Conservation (phyloP, 2,888 invertebrate genomes). For the Rhagonycha lutea region DNA sequence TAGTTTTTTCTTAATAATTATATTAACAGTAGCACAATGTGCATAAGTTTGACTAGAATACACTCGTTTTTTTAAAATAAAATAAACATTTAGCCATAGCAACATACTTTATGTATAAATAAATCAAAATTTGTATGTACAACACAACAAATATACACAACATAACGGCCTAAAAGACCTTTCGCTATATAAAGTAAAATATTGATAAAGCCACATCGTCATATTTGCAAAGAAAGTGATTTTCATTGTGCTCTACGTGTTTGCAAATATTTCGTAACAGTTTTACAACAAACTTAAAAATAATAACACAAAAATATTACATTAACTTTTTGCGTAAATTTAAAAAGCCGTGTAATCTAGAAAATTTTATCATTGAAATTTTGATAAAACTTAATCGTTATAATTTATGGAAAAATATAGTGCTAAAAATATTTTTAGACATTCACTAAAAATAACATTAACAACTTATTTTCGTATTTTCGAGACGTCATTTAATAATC, state of each 20-base stretch:
- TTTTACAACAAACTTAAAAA: constrained; percentile 5
- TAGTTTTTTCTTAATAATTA: neutral
- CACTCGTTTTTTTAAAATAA: constrained; percentile 47
- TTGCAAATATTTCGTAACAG: constrained; percentile 38
- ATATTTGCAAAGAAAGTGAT: neutral
- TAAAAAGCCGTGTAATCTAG: neutral
- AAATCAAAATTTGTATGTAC: constrained; percentile 10
- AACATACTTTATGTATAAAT: constrained; percentile 36
- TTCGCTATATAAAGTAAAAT: neutral
- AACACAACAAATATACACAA: neutral
- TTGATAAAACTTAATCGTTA: neutral
- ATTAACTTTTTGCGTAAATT: neutral
- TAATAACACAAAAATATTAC: neutral
- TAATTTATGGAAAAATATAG: constrained; percentile 12
- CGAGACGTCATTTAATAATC: constrained; percentile 49
- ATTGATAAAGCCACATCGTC: neutral
- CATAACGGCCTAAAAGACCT: neutral
- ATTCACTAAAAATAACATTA: constrained; percentile 18
- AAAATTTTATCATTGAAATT: constrained; percentile 3
- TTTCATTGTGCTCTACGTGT: constrained; percentile 49
- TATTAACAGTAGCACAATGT: constrained; percentile 11
- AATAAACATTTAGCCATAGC: constrained; percentile 31
- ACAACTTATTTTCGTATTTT: constrained; percentile 22
- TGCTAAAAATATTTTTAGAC: constrained; percentile 24
- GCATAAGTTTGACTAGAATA: constrained; percentile 48